These are phyloP conservation scores for Epizoanthus scotinus DNA, from an alignment of 92 coral and sea anemone genomes.

Conservation along the genomic window DNA sequence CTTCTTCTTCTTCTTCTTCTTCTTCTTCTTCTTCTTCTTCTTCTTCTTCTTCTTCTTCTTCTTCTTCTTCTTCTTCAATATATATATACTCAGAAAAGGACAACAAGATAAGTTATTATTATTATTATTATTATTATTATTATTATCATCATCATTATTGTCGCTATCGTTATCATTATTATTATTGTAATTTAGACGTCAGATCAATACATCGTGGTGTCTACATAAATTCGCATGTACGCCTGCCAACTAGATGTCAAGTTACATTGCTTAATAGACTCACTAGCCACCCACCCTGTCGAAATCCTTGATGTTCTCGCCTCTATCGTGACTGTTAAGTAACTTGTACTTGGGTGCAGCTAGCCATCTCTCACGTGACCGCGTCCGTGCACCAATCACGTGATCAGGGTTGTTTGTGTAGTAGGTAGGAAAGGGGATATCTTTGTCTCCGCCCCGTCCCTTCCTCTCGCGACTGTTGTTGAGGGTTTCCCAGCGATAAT, in stretches of 20 bases:
- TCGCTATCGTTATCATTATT: no score
- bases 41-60: no score
- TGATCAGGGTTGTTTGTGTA: conserved; percentile 94
- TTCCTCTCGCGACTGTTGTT: conserved; percentile 83
- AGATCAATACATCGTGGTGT: not conserved
- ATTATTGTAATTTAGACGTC: not conserved
- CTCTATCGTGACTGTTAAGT: conserved; percentile 70
- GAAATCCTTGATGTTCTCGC: conserved; percentile 63
- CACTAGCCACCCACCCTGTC: conserved; percentile 62
- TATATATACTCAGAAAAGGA: no score
- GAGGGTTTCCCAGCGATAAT: conserved; percentile 76
- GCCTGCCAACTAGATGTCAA: not conserved
- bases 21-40: no score
- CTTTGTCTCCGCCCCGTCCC: conserved; percentile 93
- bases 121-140: no score
- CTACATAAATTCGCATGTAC: not conserved
- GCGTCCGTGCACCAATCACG: conserved; percentile 90
- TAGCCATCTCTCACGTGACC: conserved; percentile 94
- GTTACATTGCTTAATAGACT: not conserved
- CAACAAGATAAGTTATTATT: no score
- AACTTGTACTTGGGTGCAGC: conserved; percentile 84
- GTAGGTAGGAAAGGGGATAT: conserved; percentile 92
- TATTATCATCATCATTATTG: no score
- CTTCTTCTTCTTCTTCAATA: no score
- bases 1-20: no score